Base-by-base conservation (phyloP, 2,797 vertebrate genomes). In the Salarias fasciatus region DNA sequence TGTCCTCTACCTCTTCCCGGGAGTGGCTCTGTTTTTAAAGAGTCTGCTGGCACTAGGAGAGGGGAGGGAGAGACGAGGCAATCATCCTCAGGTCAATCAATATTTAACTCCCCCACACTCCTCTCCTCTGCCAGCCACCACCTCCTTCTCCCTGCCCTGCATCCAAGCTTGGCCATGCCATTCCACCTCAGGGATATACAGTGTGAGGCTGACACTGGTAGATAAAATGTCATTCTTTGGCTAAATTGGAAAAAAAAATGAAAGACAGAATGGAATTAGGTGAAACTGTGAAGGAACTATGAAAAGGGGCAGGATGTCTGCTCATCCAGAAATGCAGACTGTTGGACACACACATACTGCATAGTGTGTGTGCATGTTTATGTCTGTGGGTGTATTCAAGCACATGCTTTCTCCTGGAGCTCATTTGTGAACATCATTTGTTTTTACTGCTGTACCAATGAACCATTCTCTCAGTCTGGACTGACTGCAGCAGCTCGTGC, bases 361-460 rank as follows among this genome's bases (percentile, higher is more conserved):
- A 1, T 47, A 31, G 29, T 28, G 12, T 61, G 63, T 37, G 45
- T 51, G 56, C 5, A 18, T 15, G 38, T 3, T 11, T 6, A 11
- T 59, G 60, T 61, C 72, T 33, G 69, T 73, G 72, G 51, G 70
- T 72, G 70, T 64, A 44, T 47, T 66, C 54, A 56, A 48, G 36
- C 11, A 55, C 55, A 69, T 82, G 68, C 66, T 71, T 79, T 69
- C 6, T 42, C 45, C 46, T 61, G 45, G 13, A 51, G 60, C 11
- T 62, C 5, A 9, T 46, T 65, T 76, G 72, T 71, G 73, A 74
- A 53, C 3, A 7, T 24, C 28, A 29, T 47, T 63, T 57, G 65
- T 57, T 76, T 72, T 79, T 72, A 70, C 72, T 61, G 75, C 74
- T 72, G 76, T 62, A 72, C 66, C 42, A 5, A 66, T 85, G 76